Evolutionary conservation across 2,797 vertebrate species (phyloP).

Genomic region (Fistularia tabacaria): DNA sequence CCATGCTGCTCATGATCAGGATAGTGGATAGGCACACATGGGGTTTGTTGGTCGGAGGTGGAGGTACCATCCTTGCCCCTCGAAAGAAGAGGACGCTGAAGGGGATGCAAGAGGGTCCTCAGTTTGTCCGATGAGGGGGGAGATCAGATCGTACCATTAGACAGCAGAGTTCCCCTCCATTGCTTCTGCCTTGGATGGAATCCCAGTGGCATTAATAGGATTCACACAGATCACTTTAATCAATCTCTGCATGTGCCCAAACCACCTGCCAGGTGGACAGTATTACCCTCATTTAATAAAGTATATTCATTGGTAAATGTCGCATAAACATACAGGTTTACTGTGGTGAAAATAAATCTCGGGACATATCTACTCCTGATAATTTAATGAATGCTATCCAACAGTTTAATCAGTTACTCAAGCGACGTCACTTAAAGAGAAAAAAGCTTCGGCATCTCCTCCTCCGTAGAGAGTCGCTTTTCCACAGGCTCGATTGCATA

Average conservation of each 20-base stretch:
- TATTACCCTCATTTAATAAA: conserved; percentile 65
- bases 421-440: conserved; percentile 16
- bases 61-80: conserved; percentile 74
- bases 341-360: conserved; percentile 18
- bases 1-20: conserved; percentile 83
- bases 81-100: conserved; percentile 14
- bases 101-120: conserved; percentile 42
- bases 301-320: conserved; percentile 53
- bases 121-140: conserved; percentile 41
- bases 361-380: conserved; percentile 19
- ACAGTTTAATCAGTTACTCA: conserved; percentile 26
- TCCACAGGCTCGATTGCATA: conserved; percentile 34
- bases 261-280: conserved; percentile 62
- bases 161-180: conserved; percentile 58
- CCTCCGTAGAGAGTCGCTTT: conserved; percentile 42
- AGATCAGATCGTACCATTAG: conserved; percentile 60
- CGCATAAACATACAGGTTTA: conserved; percentile 46
- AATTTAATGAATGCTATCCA: conserved; percentile 31
- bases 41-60: conserved; percentile 82
- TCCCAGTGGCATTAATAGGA: conserved; percentile 68
- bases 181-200: conserved; percentile 54
- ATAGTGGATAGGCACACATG: conserved; percentile 83
- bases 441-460: conserved; percentile 26
- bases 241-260: conserved; percentile 58
- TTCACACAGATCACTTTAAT: conserved; percentile 69